These are phyloP conservation scores for Drosophila malerkotliana DNA, from an alignment of 1,140 invertebrate genomes.

Conservation along the genomic window DNA sequence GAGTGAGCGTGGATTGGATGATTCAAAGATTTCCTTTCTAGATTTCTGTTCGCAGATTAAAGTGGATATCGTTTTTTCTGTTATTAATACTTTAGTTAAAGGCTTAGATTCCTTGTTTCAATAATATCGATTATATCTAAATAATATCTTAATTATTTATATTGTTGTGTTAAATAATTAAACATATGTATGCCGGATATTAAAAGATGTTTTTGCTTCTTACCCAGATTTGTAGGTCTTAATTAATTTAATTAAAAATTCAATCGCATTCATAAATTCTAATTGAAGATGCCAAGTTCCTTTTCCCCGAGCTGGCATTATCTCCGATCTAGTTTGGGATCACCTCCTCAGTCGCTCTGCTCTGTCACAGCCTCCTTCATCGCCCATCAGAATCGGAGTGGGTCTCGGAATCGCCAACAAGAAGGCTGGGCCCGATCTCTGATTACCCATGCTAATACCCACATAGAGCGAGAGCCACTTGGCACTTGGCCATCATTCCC, in stretches of 20 bases:
- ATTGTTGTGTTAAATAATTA: no score
- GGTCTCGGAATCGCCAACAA: neutral
- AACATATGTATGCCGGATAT: no score
- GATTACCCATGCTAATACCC: slow-evolving; percentile 66
- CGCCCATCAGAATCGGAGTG: neutral
- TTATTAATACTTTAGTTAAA: no score
- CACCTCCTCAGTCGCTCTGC: neutral
- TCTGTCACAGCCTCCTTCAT: slow-evolving; percentile 5
- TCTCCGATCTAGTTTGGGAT: slow-evolving; percentile 1
- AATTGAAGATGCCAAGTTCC: neutral
- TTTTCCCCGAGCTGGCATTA: neutral
- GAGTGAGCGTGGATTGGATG: slow-evolving; percentile 21
- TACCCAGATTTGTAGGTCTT: neutral
- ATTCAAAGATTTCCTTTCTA: slow-evolving; percentile 11
- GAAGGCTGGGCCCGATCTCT: slow-evolving; percentile 40
- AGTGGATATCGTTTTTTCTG: neutral
- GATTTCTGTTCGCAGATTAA: neutral
- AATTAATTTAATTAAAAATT: slow-evolving; percentile 1
- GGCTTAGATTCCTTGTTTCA: no score
- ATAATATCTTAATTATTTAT: no score
- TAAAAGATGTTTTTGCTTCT: no score
- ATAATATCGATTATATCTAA: no score
- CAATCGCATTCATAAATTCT: neutral
- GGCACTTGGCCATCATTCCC: slow-evolving; percentile 38
- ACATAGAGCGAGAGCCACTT: slow-evolving; percentile 39